Percentiles rank a stretch among this genome's conserved stretches.
Evolutionary conservation across 2,888 invertebrate genomes (phyloP).

Genomic region (Adelphocoris suturalis): DNA sequence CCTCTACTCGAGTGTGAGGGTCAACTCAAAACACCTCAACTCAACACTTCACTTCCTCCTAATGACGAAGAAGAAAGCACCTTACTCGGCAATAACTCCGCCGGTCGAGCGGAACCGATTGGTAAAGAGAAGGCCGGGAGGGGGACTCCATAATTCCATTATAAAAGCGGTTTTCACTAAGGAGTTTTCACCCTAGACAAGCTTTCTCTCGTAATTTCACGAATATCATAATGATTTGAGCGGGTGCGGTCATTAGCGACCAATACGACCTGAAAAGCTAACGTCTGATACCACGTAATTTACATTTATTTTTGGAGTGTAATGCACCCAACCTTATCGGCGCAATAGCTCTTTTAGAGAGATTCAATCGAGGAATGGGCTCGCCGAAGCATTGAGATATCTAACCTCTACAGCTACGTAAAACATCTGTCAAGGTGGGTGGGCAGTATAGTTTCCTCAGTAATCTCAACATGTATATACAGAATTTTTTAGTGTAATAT

Average conservation of each 20-base stretch:
- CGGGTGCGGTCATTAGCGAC: background rate
- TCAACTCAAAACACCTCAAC: conserved; percentile 20
- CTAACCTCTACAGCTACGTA: no score
- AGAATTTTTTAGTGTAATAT: no score
- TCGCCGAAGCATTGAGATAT: no score
- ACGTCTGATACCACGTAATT: no score
- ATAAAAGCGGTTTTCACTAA: conserved; percentile 27
- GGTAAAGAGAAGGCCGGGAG: background rate
- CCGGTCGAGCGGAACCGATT: background rate
- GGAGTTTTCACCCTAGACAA: conserved; percentile 9
- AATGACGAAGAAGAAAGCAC: conserved; percentile 32
- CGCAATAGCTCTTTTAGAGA: no score
- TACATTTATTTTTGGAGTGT: no score
- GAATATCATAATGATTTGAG: background rate
- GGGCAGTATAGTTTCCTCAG: no score
- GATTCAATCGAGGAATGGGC: no score
- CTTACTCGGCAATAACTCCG: background rate
- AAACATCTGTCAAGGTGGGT: no score
- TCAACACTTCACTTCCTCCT: background rate
- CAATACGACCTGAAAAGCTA: background rate
- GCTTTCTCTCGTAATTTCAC: conserved; percentile 25
- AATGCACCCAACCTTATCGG: no score
- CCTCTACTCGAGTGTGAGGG: background rate
- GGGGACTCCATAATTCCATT: conserved; percentile 24
- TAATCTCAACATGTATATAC: no score